Evolutionary conservation across 2,888 invertebrate species (phyloP).

Genomic region (Drosophila tanythrix): DNA sequence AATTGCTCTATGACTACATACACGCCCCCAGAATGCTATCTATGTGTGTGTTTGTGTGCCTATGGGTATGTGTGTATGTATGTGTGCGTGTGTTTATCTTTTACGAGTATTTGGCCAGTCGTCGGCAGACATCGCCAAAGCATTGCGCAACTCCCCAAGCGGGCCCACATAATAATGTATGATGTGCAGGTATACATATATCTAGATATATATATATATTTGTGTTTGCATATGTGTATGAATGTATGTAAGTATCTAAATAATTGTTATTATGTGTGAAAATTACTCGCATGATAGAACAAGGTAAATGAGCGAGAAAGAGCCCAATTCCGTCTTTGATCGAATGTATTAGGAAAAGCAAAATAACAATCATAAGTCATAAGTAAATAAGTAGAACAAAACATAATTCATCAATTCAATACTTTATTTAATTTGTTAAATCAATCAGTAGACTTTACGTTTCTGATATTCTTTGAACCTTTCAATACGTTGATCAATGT

Average conservation of each 20-base stretch:
- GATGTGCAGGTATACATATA: neutral
- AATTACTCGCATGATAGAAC: neutral
- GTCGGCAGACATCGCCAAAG: constrained; percentile 24
- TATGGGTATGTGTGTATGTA: neutral
- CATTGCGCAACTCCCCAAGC: neutral
- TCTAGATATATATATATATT: neutral
- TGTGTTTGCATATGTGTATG: neutral
- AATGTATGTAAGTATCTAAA: neutral
- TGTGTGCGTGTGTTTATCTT: constrained; percentile 2
- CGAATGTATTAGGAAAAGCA: neutral
- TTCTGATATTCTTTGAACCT: neutral
- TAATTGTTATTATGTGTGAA: neutral
- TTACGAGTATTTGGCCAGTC: constrained; percentile 21
- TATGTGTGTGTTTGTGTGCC: neutral
- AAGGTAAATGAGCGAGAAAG: neutral
- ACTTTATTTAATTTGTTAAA: neutral
- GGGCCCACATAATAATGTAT: neutral
- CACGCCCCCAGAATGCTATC: constrained; percentile 4
- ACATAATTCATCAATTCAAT: neutral
- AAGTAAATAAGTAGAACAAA: neutral
- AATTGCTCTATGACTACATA: constrained; percentile 26
- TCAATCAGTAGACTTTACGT: neutral
- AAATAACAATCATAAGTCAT: neutral
- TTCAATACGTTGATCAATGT: neutral
- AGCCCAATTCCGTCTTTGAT: neutral